A percentile compares a stretch with the other conserved stretches of the same genome.
Evolutionary conservation across 92 coral and sea anemone species (phyloP).

Genomic region (Pocillopora grandis): DNA sequence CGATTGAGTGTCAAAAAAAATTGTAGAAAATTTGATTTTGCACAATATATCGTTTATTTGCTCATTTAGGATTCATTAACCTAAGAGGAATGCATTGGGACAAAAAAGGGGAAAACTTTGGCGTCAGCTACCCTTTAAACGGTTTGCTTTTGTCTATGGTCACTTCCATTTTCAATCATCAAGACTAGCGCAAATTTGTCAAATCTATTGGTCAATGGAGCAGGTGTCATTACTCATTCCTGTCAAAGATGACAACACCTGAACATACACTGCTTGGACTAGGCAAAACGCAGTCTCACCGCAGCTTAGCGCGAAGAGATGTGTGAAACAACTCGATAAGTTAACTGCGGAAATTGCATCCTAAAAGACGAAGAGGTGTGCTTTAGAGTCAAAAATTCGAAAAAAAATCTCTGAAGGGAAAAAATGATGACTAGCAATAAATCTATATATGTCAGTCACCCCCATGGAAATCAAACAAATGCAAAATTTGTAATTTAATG

Average conservation of each 20-base stretch:
- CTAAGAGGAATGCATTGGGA: no score
- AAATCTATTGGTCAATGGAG: slow-evolving; percentile 1
- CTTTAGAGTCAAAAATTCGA: no score
- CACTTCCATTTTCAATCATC: no score
- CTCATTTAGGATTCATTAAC: no score
- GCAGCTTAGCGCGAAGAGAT: background rate
- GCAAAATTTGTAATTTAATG: slow-evolving; percentile 9
- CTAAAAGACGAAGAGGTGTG: background rate
- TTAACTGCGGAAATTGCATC: background rate
- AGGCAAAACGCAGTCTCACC: background rate
- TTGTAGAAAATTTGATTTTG: no score
- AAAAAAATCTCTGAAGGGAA: background rate
- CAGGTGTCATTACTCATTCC: slow-evolving; percentile 13
- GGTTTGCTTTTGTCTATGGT: no score
- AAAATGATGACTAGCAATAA: background rate
- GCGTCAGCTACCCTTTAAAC: no score
- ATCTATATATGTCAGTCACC: background rate
- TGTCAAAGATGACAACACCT: background rate
- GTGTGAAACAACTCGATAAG: background rate
- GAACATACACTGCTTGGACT: background rate
- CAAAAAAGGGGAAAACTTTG: no score
- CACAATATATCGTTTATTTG: no score
- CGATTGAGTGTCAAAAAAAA: no score
- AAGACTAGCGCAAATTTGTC: background rate
- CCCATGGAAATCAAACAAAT: slow-evolving; percentile 26